A percentile compares a stretch with the other conserved stretches of the same genome.
Evolutionary conservation across 2,888 invertebrate species (phyloP).

Genomic region (Chelonus formosanus): DNA sequence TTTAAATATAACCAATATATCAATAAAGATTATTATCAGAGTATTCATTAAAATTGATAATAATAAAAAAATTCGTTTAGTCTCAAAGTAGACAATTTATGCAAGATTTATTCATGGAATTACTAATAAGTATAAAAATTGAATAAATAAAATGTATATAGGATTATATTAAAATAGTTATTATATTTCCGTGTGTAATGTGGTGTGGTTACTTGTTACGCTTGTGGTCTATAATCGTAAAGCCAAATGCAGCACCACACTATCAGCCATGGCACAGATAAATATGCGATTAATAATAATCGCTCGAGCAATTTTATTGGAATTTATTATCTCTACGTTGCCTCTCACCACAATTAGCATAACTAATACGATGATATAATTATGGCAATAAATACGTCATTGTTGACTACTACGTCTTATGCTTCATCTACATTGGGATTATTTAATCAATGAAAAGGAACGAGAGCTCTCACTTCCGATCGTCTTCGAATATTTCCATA

Average conservation of each 20-base stretch:
- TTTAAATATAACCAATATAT: no score
- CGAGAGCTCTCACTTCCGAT: constrained; percentile 53
- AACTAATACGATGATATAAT: constrained; percentile 50
- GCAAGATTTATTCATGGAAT: not conserved
- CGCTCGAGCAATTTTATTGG: constrained; percentile 50
- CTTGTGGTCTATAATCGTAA: constrained; percentile 41
- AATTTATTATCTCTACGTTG: constrained; percentile 50
- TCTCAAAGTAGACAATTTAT: not conserved
- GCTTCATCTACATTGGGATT: constrained; percentile 29
- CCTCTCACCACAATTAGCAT: constrained; percentile 46
- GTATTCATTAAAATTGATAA: no score
- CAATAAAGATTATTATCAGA: no score
- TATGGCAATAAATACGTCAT: constrained; percentile 13
- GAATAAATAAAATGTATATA: not conserved
- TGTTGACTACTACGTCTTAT: constrained; percentile 11
- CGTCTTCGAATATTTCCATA: constrained; percentile 59
- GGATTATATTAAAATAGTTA: constrained; percentile 29
- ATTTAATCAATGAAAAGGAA: constrained; percentile 56
- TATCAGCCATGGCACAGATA: constrained; percentile 43
- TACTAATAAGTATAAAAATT: not conserved
- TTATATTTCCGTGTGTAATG: no score
- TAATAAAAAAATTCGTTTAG: no score
- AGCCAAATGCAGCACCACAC: constrained; percentile 44
- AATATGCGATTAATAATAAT: constrained; percentile 55
- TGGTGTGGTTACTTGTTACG: constrained; percentile 32